Conservation (phyloP, 2,797 vertebrate genomes). For the Emys orbicularis region DNA sequence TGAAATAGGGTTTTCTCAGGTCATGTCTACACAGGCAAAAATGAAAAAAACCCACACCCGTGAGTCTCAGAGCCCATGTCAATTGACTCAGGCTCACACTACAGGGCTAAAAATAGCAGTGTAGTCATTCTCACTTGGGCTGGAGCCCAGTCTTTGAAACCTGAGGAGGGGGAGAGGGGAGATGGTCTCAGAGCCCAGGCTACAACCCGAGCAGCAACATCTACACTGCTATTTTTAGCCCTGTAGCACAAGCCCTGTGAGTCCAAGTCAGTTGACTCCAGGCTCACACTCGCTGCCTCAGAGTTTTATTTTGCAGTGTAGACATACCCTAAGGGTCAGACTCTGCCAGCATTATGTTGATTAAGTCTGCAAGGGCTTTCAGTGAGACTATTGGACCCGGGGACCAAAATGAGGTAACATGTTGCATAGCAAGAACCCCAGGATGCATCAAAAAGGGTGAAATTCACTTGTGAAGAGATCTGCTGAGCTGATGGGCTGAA, state of each 20-base stretch:
- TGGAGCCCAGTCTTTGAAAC: neutral
- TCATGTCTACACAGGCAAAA: neutral
- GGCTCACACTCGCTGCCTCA: neutral
- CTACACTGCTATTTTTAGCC: neutral
- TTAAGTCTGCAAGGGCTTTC: neutral
- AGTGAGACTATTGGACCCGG: fast-evolving
- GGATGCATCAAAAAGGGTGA: no score
- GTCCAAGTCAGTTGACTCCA: neutral
- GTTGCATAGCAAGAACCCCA: neutral
- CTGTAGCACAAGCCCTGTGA: neutral
- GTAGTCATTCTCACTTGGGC: neutral
- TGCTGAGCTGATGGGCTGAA: neutral
- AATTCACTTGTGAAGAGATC: neutral
- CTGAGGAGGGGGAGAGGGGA: neutral
- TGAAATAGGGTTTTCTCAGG: neutral
- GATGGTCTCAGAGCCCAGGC: neutral
- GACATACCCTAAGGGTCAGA: neutral
- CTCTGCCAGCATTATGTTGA: neutral
- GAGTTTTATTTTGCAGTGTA: neutral
- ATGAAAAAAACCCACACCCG: neutral
- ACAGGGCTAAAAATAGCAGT: neutral
- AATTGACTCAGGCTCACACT: neutral
- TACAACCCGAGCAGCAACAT: neutral
- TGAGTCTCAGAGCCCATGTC: neutral
- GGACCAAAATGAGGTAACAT: no score